Evolutionary conservation across 2,888 invertebrate species (phyloP).

Genomic region (Drosophila fungiperda): DNA sequence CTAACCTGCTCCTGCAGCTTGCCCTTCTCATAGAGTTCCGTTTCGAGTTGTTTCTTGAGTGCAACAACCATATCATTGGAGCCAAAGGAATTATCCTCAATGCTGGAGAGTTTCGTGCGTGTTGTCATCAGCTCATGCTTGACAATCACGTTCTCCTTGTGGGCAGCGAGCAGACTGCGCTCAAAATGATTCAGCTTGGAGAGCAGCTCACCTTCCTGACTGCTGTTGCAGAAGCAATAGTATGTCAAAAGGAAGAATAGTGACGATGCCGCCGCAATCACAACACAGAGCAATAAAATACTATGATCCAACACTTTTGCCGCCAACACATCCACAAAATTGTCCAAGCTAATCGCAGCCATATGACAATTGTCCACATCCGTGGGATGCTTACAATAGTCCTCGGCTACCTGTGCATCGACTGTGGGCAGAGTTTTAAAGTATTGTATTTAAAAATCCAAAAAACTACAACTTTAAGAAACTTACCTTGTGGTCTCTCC

Average conservation of each 20-base stretch:
- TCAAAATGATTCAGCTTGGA: constrained; percentile 89
- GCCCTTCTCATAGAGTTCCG: constrained; percentile 85
- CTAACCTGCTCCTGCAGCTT: constrained; percentile 89
- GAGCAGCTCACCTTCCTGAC: constrained; percentile 89
- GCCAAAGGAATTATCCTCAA: constrained; percentile 90
- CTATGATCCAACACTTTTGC: constrained; percentile 83
- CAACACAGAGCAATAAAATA: constrained; percentile 87
- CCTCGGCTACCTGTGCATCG: constrained; percentile 19
- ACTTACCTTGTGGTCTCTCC: constrained; percentile 19
- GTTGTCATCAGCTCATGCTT: constrained; percentile 88
- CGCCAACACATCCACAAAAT: constrained; percentile 71
- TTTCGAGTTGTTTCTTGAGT: constrained; percentile 88
- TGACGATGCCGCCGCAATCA: constrained; percentile 90
- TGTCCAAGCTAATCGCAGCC: constrained; percentile 59
- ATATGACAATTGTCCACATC: constrained; percentile 26
- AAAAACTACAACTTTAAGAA: neutral
- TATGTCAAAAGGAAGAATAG: constrained; percentile 91
- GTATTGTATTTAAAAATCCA: neutral
- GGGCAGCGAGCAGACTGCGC: constrained; percentile 87
- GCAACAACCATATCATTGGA: constrained; percentile 90
- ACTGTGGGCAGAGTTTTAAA: neutral
- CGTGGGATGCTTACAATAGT: constrained; percentile 46
- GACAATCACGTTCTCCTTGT: constrained; percentile 89
- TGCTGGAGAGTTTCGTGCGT: constrained; percentile 87
- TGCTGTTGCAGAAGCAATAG: constrained; percentile 91